These are phyloP conservation scores for Pholis gunnellus DNA, from an alignment of 2,113 vertebrate species.

Conservation along the genomic window DNA sequence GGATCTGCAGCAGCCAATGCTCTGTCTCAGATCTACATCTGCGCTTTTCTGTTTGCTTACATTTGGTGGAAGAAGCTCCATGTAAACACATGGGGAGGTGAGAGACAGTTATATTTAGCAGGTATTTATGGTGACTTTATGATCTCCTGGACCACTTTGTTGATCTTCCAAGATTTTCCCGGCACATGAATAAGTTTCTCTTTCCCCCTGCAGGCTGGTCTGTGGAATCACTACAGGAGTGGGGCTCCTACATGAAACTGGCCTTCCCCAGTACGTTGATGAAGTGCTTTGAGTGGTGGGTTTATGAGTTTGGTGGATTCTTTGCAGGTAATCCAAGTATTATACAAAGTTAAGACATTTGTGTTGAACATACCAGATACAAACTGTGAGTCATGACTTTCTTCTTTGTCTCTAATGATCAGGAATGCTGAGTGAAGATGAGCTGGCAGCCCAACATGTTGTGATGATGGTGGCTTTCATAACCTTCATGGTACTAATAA, in stretches of 20 bases:
- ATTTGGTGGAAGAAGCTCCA: slow-evolving; percentile 89
- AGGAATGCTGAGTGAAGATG: slow-evolving; percentile 89
- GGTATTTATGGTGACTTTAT: slow-evolving; percentile 51
- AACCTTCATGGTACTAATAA: slow-evolving; percentile 88
- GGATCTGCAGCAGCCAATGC: slow-evolving; percentile 91
- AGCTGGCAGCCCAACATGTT: slow-evolving; percentile 91
- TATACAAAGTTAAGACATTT: neutral
- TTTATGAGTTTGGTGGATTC: slow-evolving; percentile 91
- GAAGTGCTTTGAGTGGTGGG: slow-evolving; percentile 93
- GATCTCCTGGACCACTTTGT: neutral
- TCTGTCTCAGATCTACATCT: slow-evolving; percentile 85
- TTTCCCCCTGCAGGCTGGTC: slow-evolving; percentile 86
- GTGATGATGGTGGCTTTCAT: slow-evolving; percentile 85
- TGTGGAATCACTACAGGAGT: slow-evolving; percentile 87
- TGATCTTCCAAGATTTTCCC: slow-evolving; percentile 81
- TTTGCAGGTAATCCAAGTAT: slow-evolving; percentile 90
- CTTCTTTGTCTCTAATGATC: slow-evolving; percentile 24
- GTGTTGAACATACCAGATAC: too few species aligned
- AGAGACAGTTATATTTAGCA: slow-evolving; percentile 82
- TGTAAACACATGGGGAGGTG: slow-evolving; percentile 90
- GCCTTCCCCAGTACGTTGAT: slow-evolving; percentile 90
- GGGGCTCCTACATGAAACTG: slow-evolving; percentile 87
- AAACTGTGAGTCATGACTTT: neutral
- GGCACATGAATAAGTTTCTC: slow-evolving; percentile 10
- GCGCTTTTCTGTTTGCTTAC: slow-evolving; percentile 83